Evolutionary conservation across 2,888 invertebrate genomes (phyloP).

Genomic region (Aromia moschata): DNA sequence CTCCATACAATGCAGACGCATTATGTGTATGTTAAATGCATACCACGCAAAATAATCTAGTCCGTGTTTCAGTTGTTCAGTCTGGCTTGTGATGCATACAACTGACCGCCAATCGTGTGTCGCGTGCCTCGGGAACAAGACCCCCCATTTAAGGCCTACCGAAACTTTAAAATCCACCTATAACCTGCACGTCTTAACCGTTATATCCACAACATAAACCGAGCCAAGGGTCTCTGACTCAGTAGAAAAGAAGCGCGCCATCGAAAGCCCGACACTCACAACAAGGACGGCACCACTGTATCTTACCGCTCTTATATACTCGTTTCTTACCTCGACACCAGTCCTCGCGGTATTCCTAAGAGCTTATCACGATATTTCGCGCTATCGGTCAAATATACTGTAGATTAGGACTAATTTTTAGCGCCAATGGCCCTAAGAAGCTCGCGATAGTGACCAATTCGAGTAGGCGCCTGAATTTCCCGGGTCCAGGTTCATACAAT

Average conservation of each 20-base stretch:
- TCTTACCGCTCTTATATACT: constrained; percentile 26
- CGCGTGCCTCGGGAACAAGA: background rate
- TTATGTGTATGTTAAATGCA: too few species aligned
- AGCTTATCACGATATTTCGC: constrained; percentile 1
- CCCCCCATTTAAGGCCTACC: background rate
- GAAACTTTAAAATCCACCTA: constrained; percentile 18
- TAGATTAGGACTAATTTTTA: constrained; percentile 23
- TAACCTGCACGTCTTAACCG: constrained; percentile 20
- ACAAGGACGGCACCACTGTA: constrained; percentile 30
- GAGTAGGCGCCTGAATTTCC: constrained; percentile 3
- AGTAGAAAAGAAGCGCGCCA: constrained; percentile 34
- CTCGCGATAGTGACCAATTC: background rate
- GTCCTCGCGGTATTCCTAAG: constrained; percentile 20
- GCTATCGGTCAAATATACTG: background rate
- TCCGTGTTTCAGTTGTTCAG: too few species aligned
- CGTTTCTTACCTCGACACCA: constrained; percentile 10
- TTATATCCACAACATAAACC: constrained; percentile 36
- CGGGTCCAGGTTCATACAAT: background rate
- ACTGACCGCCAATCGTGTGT: too few species aligned
- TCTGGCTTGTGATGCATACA: too few species aligned
- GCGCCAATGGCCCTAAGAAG: background rate
- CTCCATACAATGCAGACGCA: too few species aligned
- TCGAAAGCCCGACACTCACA: constrained; percentile 24
- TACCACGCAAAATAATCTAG: too few species aligned
- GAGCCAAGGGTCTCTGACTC: constrained; percentile 34